Conservation (phyloP, 2,113 vertebrate genomes). For the Nothobranchius kuhntae region DNA sequence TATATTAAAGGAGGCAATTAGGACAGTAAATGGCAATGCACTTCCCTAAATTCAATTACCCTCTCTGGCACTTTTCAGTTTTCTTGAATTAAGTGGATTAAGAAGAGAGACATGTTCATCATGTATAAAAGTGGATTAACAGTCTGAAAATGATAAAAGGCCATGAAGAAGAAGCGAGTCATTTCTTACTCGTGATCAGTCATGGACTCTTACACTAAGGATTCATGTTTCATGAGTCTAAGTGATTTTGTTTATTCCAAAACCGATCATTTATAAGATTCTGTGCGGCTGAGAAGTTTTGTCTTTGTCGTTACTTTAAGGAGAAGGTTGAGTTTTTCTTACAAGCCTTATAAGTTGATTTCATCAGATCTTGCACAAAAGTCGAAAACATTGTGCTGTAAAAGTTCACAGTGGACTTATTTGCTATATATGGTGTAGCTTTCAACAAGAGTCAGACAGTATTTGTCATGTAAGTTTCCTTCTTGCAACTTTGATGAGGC, state of each 20-base stretch:
- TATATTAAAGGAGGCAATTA: conserved; percentile 72
- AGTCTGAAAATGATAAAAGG: conserved; percentile 42
- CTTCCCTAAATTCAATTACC: conserved; percentile 72
- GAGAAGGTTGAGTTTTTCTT: neutral
- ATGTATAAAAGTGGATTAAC: conserved; percentile 67
- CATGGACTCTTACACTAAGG: conserved; percentile 37
- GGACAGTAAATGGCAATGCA: conserved; percentile 58
- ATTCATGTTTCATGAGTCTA: conserved; percentile 35
- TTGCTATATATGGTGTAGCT: neutral
- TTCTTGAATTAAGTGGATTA: conserved; percentile 75
- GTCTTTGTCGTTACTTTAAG: conserved; percentile 1
- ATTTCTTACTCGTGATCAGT: conserved; percentile 51
- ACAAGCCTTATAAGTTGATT: no score
- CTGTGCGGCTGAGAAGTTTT: conserved; percentile 14
- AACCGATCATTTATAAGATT: conserved; percentile 39
- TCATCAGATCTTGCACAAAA: neutral
- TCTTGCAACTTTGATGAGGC: neutral
- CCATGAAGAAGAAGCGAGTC: conserved; percentile 23
- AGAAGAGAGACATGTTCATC: conserved; percentile 54
- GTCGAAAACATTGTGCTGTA: no score
- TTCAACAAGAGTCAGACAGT: neutral
- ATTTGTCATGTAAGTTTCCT: conserved; percentile 3
- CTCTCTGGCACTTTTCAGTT: conserved; percentile 71
- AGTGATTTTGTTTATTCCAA: conserved; percentile 46
- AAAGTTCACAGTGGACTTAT: no score